Evolutionary conservation across 2,888 invertebrate species (phyloP).

Genomic region (Oithona nana): DNA sequence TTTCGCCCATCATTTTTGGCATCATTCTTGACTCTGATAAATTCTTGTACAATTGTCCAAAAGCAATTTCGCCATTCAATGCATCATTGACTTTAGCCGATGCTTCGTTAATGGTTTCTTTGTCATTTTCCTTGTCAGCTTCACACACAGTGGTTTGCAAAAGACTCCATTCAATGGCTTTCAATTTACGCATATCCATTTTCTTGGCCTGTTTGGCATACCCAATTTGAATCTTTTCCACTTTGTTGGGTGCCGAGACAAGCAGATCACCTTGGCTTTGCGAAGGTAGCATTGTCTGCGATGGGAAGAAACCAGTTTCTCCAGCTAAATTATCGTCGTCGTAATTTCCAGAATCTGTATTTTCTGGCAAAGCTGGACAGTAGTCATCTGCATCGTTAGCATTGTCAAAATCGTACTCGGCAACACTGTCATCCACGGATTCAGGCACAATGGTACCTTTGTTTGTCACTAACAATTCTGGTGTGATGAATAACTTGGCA

Average conservation of each 20-base stretch:
- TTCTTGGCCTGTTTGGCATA: conserved; percentile 67
- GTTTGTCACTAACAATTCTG: conserved; percentile 13
- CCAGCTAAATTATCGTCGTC: no score
- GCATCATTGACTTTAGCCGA: background rate
- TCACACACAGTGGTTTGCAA: conserved; percentile 27
- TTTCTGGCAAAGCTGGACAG: conserved; percentile 27
- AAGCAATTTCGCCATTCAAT: conserved; percentile 25
- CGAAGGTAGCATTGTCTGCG: conserved; percentile 21
- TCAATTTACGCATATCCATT: conserved; percentile 64
- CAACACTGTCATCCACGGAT: conserved; percentile 26
- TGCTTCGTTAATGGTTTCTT: background rate
- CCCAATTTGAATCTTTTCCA: conserved; percentile 38
- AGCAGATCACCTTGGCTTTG: conserved; percentile 31
- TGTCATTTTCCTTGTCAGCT: conserved; percentile 19
- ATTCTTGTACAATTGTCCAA: conserved; percentile 37
- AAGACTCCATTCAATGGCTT: conserved; percentile 50
- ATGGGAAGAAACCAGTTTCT: conserved; percentile 23
- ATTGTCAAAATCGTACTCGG: conserved; percentile 37
- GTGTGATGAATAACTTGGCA: conserved; percentile 22
- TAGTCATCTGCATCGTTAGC: conserved; percentile 35
- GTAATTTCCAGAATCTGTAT: no score
- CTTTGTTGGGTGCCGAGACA: conserved; percentile 45
- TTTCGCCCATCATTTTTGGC: conserved; percentile 42
- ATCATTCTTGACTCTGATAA: conserved; percentile 36
- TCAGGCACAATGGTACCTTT: background rate